Percentiles rank a stretch among this genome's conserved stretches.
Evolutionary conservation across 2,113 vertebrate genomes (phyloP).

Genomic region (Neogale vison): DNA sequence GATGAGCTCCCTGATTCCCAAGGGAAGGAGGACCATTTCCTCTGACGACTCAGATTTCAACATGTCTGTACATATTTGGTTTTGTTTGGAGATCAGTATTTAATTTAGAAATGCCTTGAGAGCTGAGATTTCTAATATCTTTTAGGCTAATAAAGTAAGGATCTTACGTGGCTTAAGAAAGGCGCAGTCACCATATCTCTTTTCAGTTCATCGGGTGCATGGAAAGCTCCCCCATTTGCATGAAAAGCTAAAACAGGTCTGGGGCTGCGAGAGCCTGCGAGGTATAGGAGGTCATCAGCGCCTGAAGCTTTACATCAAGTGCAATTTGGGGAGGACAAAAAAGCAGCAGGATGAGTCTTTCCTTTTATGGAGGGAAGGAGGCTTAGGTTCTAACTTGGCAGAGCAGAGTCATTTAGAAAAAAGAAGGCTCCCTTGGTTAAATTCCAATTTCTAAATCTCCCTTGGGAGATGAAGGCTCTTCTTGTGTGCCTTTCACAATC

Average conservation of each 20-base stretch:
- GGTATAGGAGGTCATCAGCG: constrained; percentile 32
- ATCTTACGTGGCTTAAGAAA: constrained; percentile 52
- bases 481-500: constrained; percentile 77
- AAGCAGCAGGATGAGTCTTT: constrained; percentile 64
- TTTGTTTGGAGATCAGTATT: constrained; percentile 64
- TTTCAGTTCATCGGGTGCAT: constrained; percentile 69
- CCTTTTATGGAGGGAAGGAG: constrained; percentile 73
- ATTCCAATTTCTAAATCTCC: constrained; percentile 63
- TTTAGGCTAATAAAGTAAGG: constrained; percentile 42
- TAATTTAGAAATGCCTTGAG: constrained; percentile 61
- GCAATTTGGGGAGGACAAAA: constrained; percentile 76
- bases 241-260: constrained; percentile 63
- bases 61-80: neutral
- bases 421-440: constrained; percentile 61
- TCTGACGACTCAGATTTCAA: neutral
- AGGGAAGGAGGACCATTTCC: constrained; percentile 11
- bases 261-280: neutral
- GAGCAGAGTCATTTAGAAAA: constrained; percentile 59
- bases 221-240: constrained; percentile 77
- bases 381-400: constrained; percentile 59
- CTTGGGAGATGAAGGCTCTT: constrained; percentile 69
- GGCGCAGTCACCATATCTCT: constrained; percentile 40
- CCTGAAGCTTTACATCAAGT: constrained; percentile 59
- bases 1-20: neutral
- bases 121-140: constrained; percentile 61